phyloP scores from a whole-genome alignment of 2,888 invertebrate genomes.

The Ennomos quercinarius region DNA sequence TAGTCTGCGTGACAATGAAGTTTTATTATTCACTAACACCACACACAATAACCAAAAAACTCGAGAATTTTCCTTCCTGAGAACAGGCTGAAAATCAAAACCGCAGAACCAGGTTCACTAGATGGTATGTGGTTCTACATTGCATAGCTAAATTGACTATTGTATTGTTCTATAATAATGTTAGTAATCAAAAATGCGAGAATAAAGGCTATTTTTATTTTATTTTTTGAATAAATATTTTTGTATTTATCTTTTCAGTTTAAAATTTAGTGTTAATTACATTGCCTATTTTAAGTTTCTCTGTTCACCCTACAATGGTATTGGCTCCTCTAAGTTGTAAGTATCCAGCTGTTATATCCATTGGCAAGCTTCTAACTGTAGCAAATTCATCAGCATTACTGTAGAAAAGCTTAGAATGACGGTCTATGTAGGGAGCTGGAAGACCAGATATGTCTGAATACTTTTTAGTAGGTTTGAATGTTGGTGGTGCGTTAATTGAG shows the following conservation, averaged over 20 bases:
- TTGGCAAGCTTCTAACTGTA: constrained; percentile 93
- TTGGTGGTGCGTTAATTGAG: constrained; percentile 95
- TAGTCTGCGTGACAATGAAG: too few species aligned
- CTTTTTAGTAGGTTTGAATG: constrained; percentile 95
- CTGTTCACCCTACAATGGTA: constrained; percentile 87
- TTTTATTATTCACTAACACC: too few species aligned
- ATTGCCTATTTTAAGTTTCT: neutral
- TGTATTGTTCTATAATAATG: too few species aligned
- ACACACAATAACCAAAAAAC: too few species aligned
- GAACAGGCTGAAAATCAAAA: too few species aligned
- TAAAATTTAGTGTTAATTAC: neutral
- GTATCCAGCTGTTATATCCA: constrained; percentile 96
- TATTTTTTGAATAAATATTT: constrained; percentile 5
- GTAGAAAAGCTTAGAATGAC: constrained; percentile 94
- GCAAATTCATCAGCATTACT: constrained; percentile 95
- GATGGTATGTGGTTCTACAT: too few species aligned
- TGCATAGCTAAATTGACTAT: too few species aligned
- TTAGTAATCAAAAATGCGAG: too few species aligned
- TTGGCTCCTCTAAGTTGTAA: constrained; percentile 93
- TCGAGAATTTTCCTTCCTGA: too few species aligned
- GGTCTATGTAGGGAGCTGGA: constrained; percentile 95
- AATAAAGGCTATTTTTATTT: too few species aligned
- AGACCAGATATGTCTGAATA: constrained; percentile 97
- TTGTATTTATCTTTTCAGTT: neutral
- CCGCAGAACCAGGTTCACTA: too few species aligned